A percentile compares a stretch with the other conserved stretches of the same genome.
Evolutionary conservation across 2,113 vertebrate species (phyloP).

Genomic region (Hippocampus abdominalis): DNA sequence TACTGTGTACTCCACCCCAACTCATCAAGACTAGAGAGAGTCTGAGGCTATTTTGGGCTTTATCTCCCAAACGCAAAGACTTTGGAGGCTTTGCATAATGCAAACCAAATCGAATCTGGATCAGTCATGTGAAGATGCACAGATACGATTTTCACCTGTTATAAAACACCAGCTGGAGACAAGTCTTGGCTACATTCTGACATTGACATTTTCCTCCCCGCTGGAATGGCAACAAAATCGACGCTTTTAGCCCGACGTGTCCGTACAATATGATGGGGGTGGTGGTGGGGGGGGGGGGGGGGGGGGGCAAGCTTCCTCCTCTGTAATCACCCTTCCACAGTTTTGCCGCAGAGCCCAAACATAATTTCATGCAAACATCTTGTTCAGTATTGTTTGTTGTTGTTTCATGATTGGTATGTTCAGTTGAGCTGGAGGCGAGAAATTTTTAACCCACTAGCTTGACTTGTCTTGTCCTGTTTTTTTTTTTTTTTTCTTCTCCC

Average conservation of each 20-base stretch:
- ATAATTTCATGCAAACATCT: slow-evolving; percentile 46
- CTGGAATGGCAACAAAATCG: slow-evolving; percentile 34
- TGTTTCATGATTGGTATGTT: slow-evolving; percentile 17
- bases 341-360: slow-evolving; percentile 28
- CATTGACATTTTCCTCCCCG: slow-evolving; percentile 41
- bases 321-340: slow-evolving; percentile 18
- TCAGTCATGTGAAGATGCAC: slow-evolving; percentile 55
- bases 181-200: slow-evolving; percentile 25
- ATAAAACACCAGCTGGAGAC: slow-evolving; percentile 43
- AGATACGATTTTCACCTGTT: slow-evolving; percentile 66
- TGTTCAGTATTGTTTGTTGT: slow-evolving; percentile 16
- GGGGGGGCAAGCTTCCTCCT: not conserved
- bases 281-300: not conserved
- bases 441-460: not conserved
- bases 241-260: slow-evolving; percentile 17
- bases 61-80: slow-evolving; percentile 56
- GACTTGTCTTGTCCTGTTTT: not conserved
- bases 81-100: slow-evolving; percentile 56
- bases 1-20: slow-evolving; percentile 6
- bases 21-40: slow-evolving; percentile 56
- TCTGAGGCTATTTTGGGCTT: slow-evolving; percentile 57
- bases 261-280: not conserved
- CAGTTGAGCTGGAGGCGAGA: not conserved
- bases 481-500: not conserved
- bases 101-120: slow-evolving; percentile 58